phyloP scores from a whole-genome alignment of 1,140 invertebrate species.

The Pachyrhynchus sulphureomaculatus region DNA sequence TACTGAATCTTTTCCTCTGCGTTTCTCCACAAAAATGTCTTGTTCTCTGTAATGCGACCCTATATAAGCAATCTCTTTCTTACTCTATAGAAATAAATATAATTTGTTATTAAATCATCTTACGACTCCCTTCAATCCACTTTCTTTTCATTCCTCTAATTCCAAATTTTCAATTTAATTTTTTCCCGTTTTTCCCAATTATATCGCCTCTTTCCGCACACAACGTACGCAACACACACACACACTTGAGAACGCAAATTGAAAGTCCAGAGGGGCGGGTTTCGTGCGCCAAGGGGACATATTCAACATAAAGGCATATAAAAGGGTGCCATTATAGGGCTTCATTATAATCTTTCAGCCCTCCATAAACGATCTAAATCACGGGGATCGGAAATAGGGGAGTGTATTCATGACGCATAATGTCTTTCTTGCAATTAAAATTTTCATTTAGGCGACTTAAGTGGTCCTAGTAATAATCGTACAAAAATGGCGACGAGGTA shows the following conservation, averaged over 20 bases:
- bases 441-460: slow-evolving; percentile 17
- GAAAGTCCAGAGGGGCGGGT: slow-evolving; percentile 14
- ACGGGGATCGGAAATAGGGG: slow-evolving; percentile 1
- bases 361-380: slow-evolving; percentile 5
- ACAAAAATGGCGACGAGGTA: slow-evolving; percentile 19
- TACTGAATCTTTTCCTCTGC: too few relatives aligned
- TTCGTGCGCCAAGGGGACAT: slow-evolving; percentile 7
- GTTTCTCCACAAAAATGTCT: too few relatives aligned
- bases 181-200: slow-evolving; percentile 19
- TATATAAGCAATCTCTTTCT: too few relatives aligned
- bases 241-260: slow-evolving; percentile 16
- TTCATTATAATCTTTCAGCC: slow-evolving; percentile 9
- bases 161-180: not conserved
- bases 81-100: too few relatives aligned
- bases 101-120: too few relatives aligned
- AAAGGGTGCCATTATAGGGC: slow-evolving; percentile 24
- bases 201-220: slow-evolving; percentile 1
- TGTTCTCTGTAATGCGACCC: too few relatives aligned
- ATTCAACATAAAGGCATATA: slow-evolving; percentile 10
- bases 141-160: too few relatives aligned
- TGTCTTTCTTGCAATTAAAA: slow-evolving; percentile 12
- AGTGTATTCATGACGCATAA: slow-evolving; percentile 5
- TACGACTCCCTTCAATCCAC: too few relatives aligned
- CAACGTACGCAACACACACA: not conserved
- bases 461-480: slow-evolving; percentile 10